These are phyloP conservation scores for Otus sunia DNA, from an alignment of 2,113 vertebrate species.

Conservation along the genomic window DNA sequence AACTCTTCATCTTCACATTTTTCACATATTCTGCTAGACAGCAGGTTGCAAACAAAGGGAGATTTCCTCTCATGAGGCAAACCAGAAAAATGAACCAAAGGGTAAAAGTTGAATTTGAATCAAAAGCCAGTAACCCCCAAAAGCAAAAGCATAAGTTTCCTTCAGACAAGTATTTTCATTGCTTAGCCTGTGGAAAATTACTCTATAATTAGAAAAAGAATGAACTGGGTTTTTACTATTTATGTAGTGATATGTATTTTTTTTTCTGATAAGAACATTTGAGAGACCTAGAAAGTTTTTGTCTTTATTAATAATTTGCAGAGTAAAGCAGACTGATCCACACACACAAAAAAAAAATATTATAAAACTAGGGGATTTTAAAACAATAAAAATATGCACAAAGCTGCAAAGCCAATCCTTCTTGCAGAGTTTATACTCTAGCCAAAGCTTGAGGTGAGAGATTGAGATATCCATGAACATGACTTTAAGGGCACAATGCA, in stretches of 20 bases:
- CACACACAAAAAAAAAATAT: background rate
- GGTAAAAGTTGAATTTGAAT: conserved; percentile 12
- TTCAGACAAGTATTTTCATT: conserved; percentile 40
- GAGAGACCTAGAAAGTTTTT: background rate
- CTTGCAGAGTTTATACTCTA: background rate
- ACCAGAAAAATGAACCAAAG: background rate
- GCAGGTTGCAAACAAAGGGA: conserved; percentile 31
- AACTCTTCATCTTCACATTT: background rate
- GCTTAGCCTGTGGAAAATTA: conserved; percentile 12
- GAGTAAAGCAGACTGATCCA: background rate
- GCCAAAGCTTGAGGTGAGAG: background rate
- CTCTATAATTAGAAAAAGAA: conserved; percentile 14
- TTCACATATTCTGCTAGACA: background rate
- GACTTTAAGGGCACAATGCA: background rate
- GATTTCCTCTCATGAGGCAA: background rate
- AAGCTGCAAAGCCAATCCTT: background rate
- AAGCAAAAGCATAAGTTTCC: background rate
- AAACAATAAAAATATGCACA: background rate
- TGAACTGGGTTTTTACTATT: background rate
- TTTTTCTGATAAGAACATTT: background rate
- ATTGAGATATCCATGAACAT: background rate
- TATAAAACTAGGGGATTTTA: background rate
- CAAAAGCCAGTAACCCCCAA: background rate
- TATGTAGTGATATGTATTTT: background rate
- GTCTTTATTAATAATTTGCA: background rate